Conservation (phyloP, 2,888 invertebrate genomes). For the Sminthurides aquaticus region DNA sequence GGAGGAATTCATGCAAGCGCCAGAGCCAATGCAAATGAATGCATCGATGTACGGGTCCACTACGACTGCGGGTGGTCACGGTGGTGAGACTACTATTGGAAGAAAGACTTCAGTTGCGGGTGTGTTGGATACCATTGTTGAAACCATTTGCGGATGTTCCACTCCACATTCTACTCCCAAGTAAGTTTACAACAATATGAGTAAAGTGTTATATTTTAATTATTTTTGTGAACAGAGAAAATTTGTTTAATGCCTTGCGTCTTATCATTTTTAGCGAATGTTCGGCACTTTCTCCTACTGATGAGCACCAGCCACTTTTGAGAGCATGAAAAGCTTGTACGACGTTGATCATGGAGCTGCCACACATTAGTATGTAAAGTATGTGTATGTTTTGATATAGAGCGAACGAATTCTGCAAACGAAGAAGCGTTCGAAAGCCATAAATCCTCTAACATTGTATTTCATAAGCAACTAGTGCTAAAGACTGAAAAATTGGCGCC, state of each 20-base stretch:
- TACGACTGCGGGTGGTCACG: constrained; percentile 9
- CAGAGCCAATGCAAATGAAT: constrained; percentile 16
- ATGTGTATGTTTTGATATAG: too few relatives aligned
- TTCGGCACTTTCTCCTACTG: not conserved
- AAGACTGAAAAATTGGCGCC: too few relatives aligned
- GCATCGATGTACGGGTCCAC: constrained; percentile 21
- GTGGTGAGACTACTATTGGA: not conserved
- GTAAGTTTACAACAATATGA: constrained; percentile 12
- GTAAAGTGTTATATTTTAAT: not conserved
- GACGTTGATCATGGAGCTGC: too few relatives aligned
- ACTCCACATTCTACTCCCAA: constrained; percentile 18
- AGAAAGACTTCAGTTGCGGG: constrained; percentile 28
- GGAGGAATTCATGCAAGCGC: constrained; percentile 60
- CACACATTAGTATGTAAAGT: too few relatives aligned
- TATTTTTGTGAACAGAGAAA: constrained; percentile 5
- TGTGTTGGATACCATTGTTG: constrained; percentile 41
- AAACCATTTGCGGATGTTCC: constrained; percentile 41
- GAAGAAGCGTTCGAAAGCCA: too few relatives aligned
- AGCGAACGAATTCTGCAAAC: too few relatives aligned
- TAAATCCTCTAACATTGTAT: too few relatives aligned
- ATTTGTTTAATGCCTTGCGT: too few relatives aligned
- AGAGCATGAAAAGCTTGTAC: too few relatives aligned
- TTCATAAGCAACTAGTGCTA: too few relatives aligned
- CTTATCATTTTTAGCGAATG: not conserved
- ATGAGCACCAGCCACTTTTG: not conserved